Evolutionary conservation across 2,797 vertebrate species (phyloP), one percentile per base, ranked within the genome.

Genomic region (Hemibagrus guttatus): DNA sequence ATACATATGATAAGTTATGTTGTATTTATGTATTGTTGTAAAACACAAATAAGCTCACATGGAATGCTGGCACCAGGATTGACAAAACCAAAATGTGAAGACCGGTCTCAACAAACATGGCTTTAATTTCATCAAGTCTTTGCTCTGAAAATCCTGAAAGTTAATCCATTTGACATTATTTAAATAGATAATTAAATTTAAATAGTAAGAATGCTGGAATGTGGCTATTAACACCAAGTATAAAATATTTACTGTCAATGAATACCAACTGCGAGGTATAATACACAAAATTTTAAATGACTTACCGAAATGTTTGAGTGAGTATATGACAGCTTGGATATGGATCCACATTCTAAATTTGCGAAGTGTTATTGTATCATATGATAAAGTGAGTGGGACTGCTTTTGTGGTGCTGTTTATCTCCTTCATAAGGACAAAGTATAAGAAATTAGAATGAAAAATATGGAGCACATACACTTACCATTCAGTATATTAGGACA

Each of bases 271-370:
- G 11, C 81, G 11, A 54, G 0, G 46, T 69, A 61, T 35, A 12
- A 23, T 19, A n/a, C 9, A 49, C 61, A 83, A 35, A 59, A n/a
- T 4, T 68, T 9, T 26, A 78, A 86, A 35, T 26, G 52, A 61
- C 97, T 90, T 94, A 99, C 98, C 98, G 69, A 99, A 97, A 88
- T 98, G 97, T 89, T 97, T 95, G 39, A 99, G 95, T 9, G 97
- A 97, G 88, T 96, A 97, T 64, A 99, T 95, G 12, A 98, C 97
- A 28, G 98, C 98, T 92, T 99, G 97, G 89, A 99, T 96, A 88
- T 98, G 98, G 89, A 98, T 97, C 98, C 97, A 99, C 93, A 99
- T 96, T 87, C 98, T 92, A 84, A 99, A 97, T 72, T 95, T 96
- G 86, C 96, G 96, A 86, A 99, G 92, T 2, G 97, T 98, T 92